Conservation (phyloP, 2,888 invertebrate species). For the Melieria picta region DNA sequence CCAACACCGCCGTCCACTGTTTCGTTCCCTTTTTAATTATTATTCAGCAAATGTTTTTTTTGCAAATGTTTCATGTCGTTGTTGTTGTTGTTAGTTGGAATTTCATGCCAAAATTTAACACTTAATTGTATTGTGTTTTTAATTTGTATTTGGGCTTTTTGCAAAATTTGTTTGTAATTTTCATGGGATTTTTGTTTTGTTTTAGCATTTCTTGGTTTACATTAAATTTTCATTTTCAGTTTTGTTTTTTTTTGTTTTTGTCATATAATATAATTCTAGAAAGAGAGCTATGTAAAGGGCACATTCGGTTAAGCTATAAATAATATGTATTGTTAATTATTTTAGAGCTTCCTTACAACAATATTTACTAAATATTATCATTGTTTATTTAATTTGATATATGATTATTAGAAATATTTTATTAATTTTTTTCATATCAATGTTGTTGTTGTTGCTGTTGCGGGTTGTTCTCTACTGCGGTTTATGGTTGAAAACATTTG, state of each 20-base stretch:
- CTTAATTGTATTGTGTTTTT: no score
- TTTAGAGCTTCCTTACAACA: slow-evolving; percentile 16
- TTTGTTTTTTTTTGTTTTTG: slow-evolving; percentile 30
- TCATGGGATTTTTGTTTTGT: no score
- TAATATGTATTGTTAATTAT: slow-evolving; percentile 33
- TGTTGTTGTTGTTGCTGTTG: no score
- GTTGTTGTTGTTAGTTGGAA: no score
- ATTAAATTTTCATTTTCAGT: neutral
- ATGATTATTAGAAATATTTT: slow-evolving; percentile 17
- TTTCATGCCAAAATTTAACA: no score
- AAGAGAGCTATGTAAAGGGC: slow-evolving; percentile 67
- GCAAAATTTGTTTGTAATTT: no score
- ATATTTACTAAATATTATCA: slow-evolving; percentile 33
- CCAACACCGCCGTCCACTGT: no score
- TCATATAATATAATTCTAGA: slow-evolving; percentile 51
- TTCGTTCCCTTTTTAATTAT: no score
- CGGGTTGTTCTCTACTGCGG: no score
- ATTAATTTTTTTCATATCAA: no score
- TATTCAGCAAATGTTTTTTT: neutral
- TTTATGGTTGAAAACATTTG: no score
- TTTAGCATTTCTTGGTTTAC: neutral
- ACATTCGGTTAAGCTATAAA: slow-evolving; percentile 67
- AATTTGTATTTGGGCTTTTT: no score
- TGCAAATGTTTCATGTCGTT: neutral
- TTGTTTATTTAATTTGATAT: slow-evolving; percentile 28